Conservation (phyloP, 2,113 vertebrate species). For the Amazona vittata region DNA sequence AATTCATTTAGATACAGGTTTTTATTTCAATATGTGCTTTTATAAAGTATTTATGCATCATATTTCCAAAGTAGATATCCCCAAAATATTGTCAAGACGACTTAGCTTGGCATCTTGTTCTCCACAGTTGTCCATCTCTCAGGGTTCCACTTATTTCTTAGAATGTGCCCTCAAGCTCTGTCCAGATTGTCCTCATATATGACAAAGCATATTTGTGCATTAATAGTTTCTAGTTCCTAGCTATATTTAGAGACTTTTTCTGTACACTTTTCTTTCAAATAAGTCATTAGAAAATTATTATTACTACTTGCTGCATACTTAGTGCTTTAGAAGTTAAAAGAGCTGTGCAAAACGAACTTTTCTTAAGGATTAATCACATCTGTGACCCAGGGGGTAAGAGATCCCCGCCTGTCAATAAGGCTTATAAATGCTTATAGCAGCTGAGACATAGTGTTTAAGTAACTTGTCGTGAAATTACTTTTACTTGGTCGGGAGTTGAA, state of each 20-base stretch:
- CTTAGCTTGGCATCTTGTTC: background rate
- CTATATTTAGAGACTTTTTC: background rate
- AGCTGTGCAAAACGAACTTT: background rate
- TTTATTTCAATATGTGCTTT: background rate
- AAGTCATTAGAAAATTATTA: background rate
- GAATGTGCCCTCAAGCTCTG: background rate
- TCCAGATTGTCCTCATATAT: background rate
- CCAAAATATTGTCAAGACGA: background rate
- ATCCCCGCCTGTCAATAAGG: constrained; percentile 36
- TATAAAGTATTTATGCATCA: background rate
- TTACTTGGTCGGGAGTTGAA: background rate
- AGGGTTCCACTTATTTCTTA: background rate
- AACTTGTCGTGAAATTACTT: background rate
- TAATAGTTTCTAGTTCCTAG: background rate
- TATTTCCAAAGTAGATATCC: background rate
- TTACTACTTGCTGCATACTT: background rate
- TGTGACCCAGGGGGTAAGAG: background rate
- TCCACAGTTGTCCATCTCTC: background rate
- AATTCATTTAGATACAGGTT: background rate
- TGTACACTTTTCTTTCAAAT: background rate
- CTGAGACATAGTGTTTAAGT: background rate
- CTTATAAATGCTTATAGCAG: constrained; percentile 12
- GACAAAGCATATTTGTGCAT: background rate
- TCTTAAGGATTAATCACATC: constrained; percentile 33
- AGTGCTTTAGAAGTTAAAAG: background rate